Evolutionary conservation across 2,797 vertebrate genomes (phyloP).

Genomic region (Xiphophorus birchmanni): DNA sequence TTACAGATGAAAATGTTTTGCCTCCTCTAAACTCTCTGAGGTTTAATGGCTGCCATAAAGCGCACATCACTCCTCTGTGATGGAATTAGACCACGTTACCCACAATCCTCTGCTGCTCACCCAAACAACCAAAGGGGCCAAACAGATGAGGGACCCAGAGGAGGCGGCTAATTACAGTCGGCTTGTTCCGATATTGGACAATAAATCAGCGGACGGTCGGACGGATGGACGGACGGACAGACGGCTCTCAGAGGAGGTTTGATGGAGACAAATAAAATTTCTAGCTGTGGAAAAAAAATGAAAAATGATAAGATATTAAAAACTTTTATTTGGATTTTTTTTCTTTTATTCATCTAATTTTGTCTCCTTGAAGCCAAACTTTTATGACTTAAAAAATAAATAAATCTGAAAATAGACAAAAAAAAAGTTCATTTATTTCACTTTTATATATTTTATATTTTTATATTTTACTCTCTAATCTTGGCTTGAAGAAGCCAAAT

Average conservation of each 20-base stretch:
- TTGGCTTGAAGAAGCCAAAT: too few relatives aligned
- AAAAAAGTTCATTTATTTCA: too few relatives aligned
- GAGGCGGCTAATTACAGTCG: conserved; percentile 18
- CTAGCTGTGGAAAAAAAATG: not conserved
- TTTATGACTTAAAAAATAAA: too few relatives aligned
- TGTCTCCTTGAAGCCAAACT: not conserved
- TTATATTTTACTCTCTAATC: too few relatives aligned
- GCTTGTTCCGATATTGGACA: conserved; percentile 15
- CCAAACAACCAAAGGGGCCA: conserved; percentile 26
- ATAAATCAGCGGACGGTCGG: not conserved
- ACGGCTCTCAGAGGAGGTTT: not conserved
- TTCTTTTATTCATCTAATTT: not conserved
- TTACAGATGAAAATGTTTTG: conserved; percentile 51
- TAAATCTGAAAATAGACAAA: too few relatives aligned
- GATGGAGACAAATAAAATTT: not conserved
- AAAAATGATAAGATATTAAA: not conserved
- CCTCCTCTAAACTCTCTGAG: conserved; percentile 43
- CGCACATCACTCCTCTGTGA: conserved; percentile 71
- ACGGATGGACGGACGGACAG: not conserved
- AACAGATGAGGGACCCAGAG: conserved; percentile 6
- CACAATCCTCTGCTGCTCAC: conserved; percentile 57
- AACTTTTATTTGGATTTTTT: not conserved
- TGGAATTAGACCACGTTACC: conserved; percentile 71
- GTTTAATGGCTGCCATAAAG: conserved; percentile 72
- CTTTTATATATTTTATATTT: too few relatives aligned